phyloP scores from a whole-genome alignment of 2,797 vertebrate genomes.

The Periparus ater region DNA sequence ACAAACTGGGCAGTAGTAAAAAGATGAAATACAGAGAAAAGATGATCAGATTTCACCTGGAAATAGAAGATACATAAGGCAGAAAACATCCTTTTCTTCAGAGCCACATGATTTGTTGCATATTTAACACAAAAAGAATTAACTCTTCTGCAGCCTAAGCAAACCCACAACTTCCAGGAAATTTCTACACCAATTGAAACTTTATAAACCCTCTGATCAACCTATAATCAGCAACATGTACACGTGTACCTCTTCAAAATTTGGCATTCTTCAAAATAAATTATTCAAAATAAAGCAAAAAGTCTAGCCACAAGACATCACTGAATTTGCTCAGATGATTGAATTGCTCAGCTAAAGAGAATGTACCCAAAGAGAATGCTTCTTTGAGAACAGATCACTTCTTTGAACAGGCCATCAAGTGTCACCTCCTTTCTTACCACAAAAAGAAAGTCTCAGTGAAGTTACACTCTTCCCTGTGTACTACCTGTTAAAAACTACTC shows the following conservation, averaged over 20 bases:
- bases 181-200: not conserved
- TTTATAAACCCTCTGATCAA: not conserved
- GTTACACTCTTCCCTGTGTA: not conserved
- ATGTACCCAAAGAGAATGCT: not conserved
- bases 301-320: not conserved
- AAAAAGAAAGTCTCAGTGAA: not conserved
- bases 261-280: not conserved
- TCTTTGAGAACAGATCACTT: not conserved
- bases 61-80: not conserved
- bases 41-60: not conserved
- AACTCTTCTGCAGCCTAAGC: not conserved
- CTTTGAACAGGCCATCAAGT: not conserved
- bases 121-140: not conserved
- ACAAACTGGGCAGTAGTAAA: not conserved
- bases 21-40: not conserved
- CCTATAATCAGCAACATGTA: not conserved
- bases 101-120: not conserved
- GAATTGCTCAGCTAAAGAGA: not conserved
- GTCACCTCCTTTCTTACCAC: not conserved
- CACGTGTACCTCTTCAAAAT: not conserved
- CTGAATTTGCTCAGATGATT: not conserved
- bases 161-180: not conserved
- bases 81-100: not conserved
- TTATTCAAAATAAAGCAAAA: not conserved
- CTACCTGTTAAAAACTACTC: not conserved